Conservation (phyloP, 2,797 vertebrate genomes). For the Rhabdophis nuchalis region DNA sequence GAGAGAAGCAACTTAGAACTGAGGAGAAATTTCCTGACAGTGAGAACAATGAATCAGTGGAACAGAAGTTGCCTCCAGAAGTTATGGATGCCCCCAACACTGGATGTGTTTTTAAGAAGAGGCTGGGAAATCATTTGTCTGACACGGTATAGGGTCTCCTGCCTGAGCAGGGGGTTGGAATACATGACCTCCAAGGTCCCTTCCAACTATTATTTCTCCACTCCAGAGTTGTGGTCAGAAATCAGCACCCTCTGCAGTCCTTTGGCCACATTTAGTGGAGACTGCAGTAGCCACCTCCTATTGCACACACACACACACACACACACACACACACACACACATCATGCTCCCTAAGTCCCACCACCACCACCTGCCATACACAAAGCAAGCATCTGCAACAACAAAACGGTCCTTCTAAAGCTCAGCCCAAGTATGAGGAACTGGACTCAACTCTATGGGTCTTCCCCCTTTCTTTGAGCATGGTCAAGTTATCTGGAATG, state of each 20-base stretch:
- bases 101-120: background rate
- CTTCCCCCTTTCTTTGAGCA: background rate
- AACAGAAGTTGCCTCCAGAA: too few relatives aligned
- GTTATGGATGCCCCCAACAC: too few relatives aligned
- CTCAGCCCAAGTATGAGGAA: background rate
- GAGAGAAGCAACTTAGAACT: too few relatives aligned
- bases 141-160: background rate
- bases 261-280: background rate
- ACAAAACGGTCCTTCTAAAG: background rate
- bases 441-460: background rate
- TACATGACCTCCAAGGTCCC: too few relatives aligned
- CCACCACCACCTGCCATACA: too few relatives aligned
- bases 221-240: background rate
- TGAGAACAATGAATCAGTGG: too few relatives aligned
- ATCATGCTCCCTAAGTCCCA: too few relatives aligned
- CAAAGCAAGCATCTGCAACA: background rate
- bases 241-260: background rate
- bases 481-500: background rate
- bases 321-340: too few relatives aligned
- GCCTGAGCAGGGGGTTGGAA: too few relatives aligned
- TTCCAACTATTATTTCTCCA: background rate
- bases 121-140: rapidly evolving
- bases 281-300: background rate
- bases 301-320: too few relatives aligned
- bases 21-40: too few relatives aligned